Percentiles rank a stretch among this genome's conserved stretches.
phyloP scores from a whole-genome alignment of 2,797 vertebrate genomes.

The Tenualosa ilisha region DNA sequence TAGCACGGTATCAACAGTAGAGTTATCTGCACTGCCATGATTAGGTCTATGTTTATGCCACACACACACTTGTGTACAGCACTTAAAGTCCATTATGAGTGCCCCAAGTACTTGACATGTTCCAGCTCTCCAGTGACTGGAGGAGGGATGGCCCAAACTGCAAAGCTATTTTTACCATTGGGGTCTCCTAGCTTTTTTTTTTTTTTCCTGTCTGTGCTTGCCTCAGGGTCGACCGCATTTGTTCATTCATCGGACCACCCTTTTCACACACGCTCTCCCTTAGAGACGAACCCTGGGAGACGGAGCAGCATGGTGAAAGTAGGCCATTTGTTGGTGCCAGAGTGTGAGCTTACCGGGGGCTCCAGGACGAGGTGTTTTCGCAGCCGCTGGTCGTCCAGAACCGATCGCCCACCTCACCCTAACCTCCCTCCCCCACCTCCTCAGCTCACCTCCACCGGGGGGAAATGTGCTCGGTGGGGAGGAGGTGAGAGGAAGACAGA shows the following conservation, averaged over 20 bases:
- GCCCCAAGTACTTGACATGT: constrained; percentile 1
- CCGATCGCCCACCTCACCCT: background rate
- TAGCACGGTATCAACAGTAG: background rate
- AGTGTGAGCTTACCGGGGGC: constrained; percentile 47
- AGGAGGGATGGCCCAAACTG: background rate
- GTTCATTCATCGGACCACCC: constrained; percentile 34
- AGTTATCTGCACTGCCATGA: background rate
- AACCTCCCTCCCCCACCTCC: constrained; percentile 20
- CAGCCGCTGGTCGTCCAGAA: constrained; percentile 54
- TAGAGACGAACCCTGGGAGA: constrained; percentile 35
- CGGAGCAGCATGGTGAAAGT: constrained; percentile 41
- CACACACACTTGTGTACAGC: background rate
- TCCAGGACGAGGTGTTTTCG: constrained; percentile 39
- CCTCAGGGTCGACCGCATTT: constrained; percentile 35
- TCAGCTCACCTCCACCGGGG: constrained; percentile 35
- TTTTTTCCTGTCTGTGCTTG: constrained; percentile 22
- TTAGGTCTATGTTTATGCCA: background rate
- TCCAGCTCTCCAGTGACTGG: background rate
- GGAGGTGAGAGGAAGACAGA: constrained; percentile 42
- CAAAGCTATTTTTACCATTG: background rate
- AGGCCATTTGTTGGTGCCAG: constrained; percentile 62
- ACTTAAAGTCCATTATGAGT: constrained; percentile 18
- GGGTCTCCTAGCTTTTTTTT: background rate
- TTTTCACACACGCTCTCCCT: constrained; percentile 12
- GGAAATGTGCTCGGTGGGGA: constrained; percentile 38